Conservation (phyloP, 2,888 invertebrate genomes). For the Drosophila anomelani region DNA sequence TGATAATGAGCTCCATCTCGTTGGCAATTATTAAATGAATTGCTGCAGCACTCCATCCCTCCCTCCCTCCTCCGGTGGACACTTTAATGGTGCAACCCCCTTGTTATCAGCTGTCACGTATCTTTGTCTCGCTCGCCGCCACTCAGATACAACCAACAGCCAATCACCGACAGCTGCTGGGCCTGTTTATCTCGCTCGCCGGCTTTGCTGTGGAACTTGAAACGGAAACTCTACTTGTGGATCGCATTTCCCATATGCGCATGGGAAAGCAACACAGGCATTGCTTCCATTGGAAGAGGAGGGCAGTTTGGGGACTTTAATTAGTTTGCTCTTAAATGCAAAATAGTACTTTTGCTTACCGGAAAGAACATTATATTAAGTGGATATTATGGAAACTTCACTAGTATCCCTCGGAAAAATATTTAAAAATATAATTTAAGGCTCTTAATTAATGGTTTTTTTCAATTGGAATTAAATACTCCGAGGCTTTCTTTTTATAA, state of each 20-base stretch:
- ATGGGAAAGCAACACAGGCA: conserved; percentile 1
- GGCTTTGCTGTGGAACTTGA: conserved; percentile 73
- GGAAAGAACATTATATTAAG: background rate
- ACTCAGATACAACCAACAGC: conserved; percentile 29
- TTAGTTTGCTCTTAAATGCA: conserved; percentile 23
- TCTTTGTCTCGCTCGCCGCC: conserved; percentile 24
- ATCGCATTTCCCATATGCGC: conserved; percentile 52
- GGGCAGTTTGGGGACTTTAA: conserved; percentile 23
- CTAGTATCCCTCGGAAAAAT: too few species aligned
- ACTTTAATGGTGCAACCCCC: conserved; percentile 27
- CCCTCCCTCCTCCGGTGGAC: background rate
- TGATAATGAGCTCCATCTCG: conserved; percentile 83
- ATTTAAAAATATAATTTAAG: too few species aligned
- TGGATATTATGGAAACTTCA: too few species aligned
- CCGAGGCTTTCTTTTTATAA: too few species aligned
- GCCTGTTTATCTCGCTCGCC: conserved; percentile 61
- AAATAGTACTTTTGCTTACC: background rate
- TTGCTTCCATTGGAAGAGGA: conserved; percentile 23
- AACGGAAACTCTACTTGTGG: conserved; percentile 70
- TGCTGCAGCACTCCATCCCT: conserved; percentile 26
- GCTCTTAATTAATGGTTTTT: too few species aligned
- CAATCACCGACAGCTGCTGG: conserved; percentile 57
- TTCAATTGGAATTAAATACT: too few species aligned
- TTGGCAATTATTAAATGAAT: conserved; percentile 84
- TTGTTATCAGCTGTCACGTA: conserved; percentile 24